phyloP scores from a whole-genome alignment of 2,888 invertebrate genomes.

The Campoletis raptor region DNA sequence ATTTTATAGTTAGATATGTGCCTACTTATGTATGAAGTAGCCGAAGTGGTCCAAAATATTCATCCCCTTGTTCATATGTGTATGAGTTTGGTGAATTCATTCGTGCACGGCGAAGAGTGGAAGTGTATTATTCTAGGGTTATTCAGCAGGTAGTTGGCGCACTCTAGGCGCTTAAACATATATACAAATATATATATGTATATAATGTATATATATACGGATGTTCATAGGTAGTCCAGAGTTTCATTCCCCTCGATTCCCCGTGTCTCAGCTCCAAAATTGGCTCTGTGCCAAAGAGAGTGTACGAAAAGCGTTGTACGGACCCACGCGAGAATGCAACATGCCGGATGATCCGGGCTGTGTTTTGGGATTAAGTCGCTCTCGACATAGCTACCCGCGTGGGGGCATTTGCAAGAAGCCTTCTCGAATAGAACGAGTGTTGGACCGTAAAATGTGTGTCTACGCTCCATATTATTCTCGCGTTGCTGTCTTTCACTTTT shows the following conservation, averaged over 20 bases:
- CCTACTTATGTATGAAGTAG: neutral
- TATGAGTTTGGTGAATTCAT: constrained; percentile 41
- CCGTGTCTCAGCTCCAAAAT: constrained; percentile 23
- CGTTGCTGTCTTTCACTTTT: constrained; percentile 1
- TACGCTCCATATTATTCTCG: neutral
- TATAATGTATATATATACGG: neutral
- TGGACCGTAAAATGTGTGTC: constrained; percentile 10
- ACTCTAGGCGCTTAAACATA: constrained; percentile 23
- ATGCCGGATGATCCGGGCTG: constrained; percentile 67
- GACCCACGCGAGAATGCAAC: constrained; percentile 61
- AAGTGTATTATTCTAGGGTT: constrained; percentile 61
- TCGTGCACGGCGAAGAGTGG: constrained; percentile 36
- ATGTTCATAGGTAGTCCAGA: constrained; percentile 5
- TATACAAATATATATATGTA: neutral
- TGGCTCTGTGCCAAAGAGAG: constrained; percentile 57
- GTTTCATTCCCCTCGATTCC: constrained; percentile 13
- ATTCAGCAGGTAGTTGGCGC: constrained; percentile 64
- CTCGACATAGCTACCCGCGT: constrained; percentile 53
- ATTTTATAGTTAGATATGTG: neutral
- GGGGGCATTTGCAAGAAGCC: constrained; percentile 59
- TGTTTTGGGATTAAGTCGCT: constrained; percentile 67
- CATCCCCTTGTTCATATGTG: neutral
- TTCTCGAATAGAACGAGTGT: constrained; percentile 14
- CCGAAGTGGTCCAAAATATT: constrained; percentile 37
- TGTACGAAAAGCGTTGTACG: constrained; percentile 26